phyloP scores from a whole-genome alignment of 2,113 vertebrate species.

The Pantherophis guttatus region DNA sequence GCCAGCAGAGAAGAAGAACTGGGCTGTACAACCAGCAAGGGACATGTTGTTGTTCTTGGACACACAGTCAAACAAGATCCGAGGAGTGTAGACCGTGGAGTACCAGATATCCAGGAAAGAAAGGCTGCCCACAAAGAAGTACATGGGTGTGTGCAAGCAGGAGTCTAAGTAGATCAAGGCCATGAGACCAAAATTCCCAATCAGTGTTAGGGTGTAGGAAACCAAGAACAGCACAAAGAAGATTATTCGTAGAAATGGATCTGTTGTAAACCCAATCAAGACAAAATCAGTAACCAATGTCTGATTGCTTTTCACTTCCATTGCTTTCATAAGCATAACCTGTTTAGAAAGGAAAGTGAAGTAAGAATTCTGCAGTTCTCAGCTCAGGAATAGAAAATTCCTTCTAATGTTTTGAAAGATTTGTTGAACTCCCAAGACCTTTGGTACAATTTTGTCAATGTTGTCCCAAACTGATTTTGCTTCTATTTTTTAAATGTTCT shows the following conservation, averaged over 20 bases:
- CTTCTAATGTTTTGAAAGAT: not conserved
- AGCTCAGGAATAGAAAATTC: not conserved
- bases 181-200: constrained; percentile 46
- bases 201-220: constrained; percentile 38
- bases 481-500: not conserved
- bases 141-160: constrained; percentile 46
- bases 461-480: not conserved
- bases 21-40: constrained; percentile 38
- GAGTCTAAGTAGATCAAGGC: constrained; percentile 44
- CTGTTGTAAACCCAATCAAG: constrained; percentile 44
- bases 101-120: constrained; percentile 56
- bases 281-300: constrained; percentile 34
- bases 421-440: not conserved
- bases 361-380: not conserved
- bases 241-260: not conserved
- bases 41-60: constrained; percentile 50
- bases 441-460: not conserved
- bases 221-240: constrained; percentile 51
- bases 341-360: not conserved
- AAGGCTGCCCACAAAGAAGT: constrained; percentile 55
- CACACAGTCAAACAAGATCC: constrained; percentile 50
- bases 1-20: constrained; percentile 52
- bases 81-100: constrained; percentile 40
- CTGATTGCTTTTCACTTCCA: not conserved
- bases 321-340: not conserved